Conservation (phyloP, 2,797 vertebrate species). For the Luscinia luscinia region DNA sequence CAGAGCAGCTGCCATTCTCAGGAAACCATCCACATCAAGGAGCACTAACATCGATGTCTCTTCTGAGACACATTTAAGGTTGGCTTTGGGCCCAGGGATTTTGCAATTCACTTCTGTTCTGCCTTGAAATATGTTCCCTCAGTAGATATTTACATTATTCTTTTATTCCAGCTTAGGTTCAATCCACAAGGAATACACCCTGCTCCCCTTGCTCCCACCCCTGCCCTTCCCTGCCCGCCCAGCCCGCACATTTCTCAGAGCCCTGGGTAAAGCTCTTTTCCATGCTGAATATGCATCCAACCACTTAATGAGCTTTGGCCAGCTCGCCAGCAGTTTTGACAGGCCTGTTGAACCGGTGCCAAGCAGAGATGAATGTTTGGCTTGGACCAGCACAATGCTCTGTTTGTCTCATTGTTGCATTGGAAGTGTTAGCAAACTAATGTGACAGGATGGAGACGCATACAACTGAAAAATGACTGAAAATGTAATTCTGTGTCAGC, state of each 20-base stretch:
- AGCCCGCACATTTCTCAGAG: neutral
- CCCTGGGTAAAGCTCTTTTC: conserved; percentile 66
- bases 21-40: neutral
- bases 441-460: conserved; percentile 68
- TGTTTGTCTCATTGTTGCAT: conserved; percentile 76
- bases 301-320: conserved; percentile 76
- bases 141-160: neutral
- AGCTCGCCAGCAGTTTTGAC: conserved; percentile 71
- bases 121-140: conserved; percentile 2
- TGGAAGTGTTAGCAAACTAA: conserved; percentile 77
- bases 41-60: neutral
- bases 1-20: neutral
- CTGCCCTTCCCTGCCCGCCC: neutral
- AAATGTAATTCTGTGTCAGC: conserved; percentile 69
- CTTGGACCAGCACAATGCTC: conserved; percentile 73
- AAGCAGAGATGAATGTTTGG: conserved; percentile 76
- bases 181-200: neutral
- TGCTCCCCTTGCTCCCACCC: neutral
- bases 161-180: neutral
- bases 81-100: conserved; percentile 4
- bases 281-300: conserved; percentile 68
- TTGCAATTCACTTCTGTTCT: conserved; percentile 19
- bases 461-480: conserved; percentile 63
- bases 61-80: conserved; percentile 16
- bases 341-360: conserved; percentile 67